Evolutionary conservation across 2,888 invertebrate genomes (phyloP).

Genomic region (Phrixothrix hirtus): DNA sequence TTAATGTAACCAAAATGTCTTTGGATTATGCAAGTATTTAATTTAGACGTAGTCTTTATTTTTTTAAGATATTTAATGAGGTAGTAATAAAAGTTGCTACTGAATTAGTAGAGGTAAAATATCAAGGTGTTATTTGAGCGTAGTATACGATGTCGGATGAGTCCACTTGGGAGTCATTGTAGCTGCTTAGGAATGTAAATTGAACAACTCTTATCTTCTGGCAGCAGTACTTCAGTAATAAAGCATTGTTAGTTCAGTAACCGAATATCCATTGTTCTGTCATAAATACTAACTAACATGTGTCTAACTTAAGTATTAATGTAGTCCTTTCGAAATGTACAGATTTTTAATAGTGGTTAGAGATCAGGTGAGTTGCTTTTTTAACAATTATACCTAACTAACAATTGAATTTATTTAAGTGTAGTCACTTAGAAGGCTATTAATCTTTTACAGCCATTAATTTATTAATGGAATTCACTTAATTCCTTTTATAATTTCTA

Average conservation of each 20-base stretch:
- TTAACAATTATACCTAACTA: too few relatives aligned
- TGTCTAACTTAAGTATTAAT: slow-evolving; percentile 38
- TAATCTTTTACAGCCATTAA: too few relatives aligned
- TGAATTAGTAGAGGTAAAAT: slow-evolving; percentile 4
- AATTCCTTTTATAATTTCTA: too few relatives aligned
- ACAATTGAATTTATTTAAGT: too few relatives aligned
- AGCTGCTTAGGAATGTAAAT: slow-evolving; percentile 55
- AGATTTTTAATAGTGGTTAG: neutral
- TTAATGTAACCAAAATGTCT: too few relatives aligned
- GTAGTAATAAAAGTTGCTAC: slow-evolving; percentile 2
- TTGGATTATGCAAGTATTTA: neutral
- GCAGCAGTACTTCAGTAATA: slow-evolving; percentile 54
- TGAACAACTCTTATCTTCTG: slow-evolving; percentile 54
- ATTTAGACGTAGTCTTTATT: neutral
- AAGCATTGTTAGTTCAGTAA: slow-evolving; percentile 54
- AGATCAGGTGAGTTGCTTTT: slow-evolving; percentile 10
- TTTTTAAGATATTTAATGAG: neutral
- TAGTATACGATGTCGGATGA: slow-evolving; percentile 45
- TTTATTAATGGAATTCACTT: too few relatives aligned
- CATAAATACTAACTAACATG: slow-evolving; percentile 43
- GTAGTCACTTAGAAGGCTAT: too few relatives aligned
- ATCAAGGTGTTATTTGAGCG: slow-evolving; percentile 40
- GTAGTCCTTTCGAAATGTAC: slow-evolving; percentile 19
- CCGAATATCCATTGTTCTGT: slow-evolving; percentile 52
- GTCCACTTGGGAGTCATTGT: slow-evolving; percentile 53